Percentiles rank a stretch among this genome's conserved stretches.
These are phyloP conservation scores for Meloidogyne hapla DNA, from an alignment of 1,140 invertebrate genomes.

Conservation along the genomic window DNA sequence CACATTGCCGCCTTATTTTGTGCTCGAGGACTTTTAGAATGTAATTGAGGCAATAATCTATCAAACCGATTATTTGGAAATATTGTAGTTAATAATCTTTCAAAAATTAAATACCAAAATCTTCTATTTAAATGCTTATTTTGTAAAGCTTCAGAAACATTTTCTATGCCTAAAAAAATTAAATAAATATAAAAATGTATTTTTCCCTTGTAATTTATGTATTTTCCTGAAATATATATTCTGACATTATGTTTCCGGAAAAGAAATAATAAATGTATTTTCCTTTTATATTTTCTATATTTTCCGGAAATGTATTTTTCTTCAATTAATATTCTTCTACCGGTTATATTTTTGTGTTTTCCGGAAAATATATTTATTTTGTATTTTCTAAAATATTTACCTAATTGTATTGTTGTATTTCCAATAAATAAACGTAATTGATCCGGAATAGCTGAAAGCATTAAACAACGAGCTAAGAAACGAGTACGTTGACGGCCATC, in stretches of 20 bases:
- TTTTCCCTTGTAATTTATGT: no score
- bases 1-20: neutral
- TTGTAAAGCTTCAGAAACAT: slow-evolving; percentile 83
- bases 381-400: slow-evolving; percentile 62
- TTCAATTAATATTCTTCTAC: no score
- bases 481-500: slow-evolving; percentile 43
- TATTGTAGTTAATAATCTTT: slow-evolving; percentile 72
- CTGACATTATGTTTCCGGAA: no score
- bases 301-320: no score
- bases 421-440: slow-evolving; percentile 87
- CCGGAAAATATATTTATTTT: no score
- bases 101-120: slow-evolving; percentile 67
- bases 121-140: slow-evolving; percentile 79
- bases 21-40: slow-evolving; percentile 67
- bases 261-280: no score
- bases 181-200: no score
- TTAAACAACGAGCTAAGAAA: slow-evolving; percentile 52
- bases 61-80: slow-evolving; percentile 76
- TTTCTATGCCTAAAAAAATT: slow-evolving; percentile 67
- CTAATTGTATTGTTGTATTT: slow-evolving; percentile 80
- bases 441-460: slow-evolving; percentile 70
- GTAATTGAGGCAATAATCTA: slow-evolving; percentile 71
- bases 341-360: no score
- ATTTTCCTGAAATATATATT: no score
- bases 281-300: no score